These are phyloP conservation scores for Protaetia brevitarsis DNA, from an alignment of 1,140 invertebrate species.

Conservation along the genomic window DNA sequence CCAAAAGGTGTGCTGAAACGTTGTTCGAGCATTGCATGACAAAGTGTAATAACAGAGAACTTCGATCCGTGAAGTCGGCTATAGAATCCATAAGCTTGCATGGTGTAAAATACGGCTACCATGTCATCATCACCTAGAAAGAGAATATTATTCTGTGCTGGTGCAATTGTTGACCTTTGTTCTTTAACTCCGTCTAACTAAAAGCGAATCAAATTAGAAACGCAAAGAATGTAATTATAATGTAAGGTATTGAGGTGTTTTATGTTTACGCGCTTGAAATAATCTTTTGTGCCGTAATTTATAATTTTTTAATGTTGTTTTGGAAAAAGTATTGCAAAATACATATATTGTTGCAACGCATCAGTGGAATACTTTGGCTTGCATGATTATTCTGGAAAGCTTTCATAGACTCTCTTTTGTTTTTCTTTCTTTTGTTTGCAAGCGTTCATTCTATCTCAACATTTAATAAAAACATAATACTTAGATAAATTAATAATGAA, in stretches of 20 bases:
- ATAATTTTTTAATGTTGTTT: neutral
- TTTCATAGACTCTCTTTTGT: too few species aligned
- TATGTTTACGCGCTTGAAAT: neutral
- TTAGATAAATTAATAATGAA: too few species aligned
- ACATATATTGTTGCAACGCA: neutral
- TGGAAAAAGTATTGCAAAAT: slow-evolving; percentile 18
- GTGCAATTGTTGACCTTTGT: neutral
- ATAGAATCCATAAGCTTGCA: slow-evolving; percentile 1
- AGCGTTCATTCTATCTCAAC: too few species aligned
- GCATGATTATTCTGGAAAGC: neutral
- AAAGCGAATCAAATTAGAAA: neutral
- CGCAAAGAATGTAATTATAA: neutral
- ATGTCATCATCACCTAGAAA: neutral
- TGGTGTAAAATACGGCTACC: neutral
- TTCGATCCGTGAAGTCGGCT: neutral
- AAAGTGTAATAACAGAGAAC: neutral
- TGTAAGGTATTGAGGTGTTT: neutral
- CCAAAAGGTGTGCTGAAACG: neutral
- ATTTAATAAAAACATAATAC: too few species aligned
- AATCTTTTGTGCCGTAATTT: neutral
- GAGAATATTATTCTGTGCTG: neutral
- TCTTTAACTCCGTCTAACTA: neutral
- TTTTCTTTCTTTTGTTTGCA: too few species aligned
- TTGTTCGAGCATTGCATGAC: neutral
- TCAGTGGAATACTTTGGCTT: neutral